Conservation (phyloP, 2,888 invertebrate genomes). For the Pseudococcus jackbeardsleyi region DNA sequence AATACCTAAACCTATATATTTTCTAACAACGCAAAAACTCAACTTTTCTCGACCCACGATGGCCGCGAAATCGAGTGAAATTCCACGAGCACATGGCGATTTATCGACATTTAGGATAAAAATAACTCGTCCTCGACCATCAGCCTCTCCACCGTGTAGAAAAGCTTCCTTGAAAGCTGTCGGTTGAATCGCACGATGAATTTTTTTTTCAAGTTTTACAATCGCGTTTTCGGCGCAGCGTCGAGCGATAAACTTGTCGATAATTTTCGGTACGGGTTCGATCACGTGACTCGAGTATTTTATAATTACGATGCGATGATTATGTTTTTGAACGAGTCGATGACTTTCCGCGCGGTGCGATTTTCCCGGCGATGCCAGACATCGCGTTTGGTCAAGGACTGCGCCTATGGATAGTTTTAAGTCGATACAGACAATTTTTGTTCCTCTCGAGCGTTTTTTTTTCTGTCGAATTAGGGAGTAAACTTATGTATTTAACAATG, state of each 20-base stretch:
- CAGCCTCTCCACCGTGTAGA: neutral
- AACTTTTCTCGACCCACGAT: neutral
- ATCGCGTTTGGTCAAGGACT: conserved; percentile 23
- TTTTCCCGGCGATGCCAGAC: neutral
- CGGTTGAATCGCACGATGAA: neutral
- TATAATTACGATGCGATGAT: conserved; percentile 28
- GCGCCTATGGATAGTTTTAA: neutral
- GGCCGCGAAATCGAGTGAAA: neutral
- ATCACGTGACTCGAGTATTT: conserved; percentile 47
- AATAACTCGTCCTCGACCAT: conserved; percentile 38
- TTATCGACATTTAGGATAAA: neutral
- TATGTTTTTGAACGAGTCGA: conserved; percentile 19
- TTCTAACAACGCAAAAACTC: neutral
- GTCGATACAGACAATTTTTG: no score
- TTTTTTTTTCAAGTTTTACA: neutral
- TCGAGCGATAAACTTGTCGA: neutral
- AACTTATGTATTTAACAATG: no score
- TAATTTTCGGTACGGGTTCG: conserved; percentile 7
- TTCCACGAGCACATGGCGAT: neutral
- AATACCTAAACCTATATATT: neutral
- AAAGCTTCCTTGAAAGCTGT: conserved; percentile 22
- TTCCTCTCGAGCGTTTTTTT: no score
- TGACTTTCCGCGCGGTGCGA: conserved; percentile 1
- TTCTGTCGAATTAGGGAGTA: neutral
- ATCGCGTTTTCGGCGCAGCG: neutral